A percentile compares a stretch with the other conserved stretches of the same genome.
Conservation (phyloP, 1,140 invertebrate genomes). For the Aleiodes sp. region DNA sequence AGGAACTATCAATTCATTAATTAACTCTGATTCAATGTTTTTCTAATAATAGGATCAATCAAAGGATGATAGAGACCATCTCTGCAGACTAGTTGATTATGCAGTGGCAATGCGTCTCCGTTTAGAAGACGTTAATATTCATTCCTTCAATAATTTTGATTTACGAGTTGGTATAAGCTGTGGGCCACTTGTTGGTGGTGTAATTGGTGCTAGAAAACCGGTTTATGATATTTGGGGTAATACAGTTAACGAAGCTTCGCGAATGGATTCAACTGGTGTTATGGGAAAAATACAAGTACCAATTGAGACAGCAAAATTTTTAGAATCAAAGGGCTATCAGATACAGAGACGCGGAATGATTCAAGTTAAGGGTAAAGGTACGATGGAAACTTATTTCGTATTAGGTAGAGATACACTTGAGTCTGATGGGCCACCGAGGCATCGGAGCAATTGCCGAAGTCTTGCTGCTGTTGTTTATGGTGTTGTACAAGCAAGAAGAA, state of each 20-base stretch:
- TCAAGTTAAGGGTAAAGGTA: constrained; percentile 93
- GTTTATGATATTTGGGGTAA: constrained; percentile 99
- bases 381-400: constrained; percentile 95
- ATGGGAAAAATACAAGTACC: constrained; percentile 90
- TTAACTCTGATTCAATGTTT: not conserved
- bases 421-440: constrained; percentile 66
- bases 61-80: constrained; percentile 75
- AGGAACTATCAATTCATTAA: not conserved
- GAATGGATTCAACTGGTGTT: constrained; percentile 91
- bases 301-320: constrained; percentile 80
- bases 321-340: constrained; percentile 77
- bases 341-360: constrained; percentile 82
- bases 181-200: constrained; percentile 94
- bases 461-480: constrained; percentile 89
- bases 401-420: constrained; percentile 69
- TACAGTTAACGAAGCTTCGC: constrained; percentile 94
- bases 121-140: constrained; percentile 91
- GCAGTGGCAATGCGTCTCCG: constrained; percentile 91
- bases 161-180: constrained; percentile 94
- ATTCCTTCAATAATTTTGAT: constrained; percentile 98
- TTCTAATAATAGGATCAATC: constrained; percentile 62
- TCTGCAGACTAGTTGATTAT: constrained; percentile 91
- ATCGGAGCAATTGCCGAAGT: constrained; percentile 78
- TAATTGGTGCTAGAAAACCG: constrained; percentile 96
- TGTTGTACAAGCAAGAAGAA: constrained; percentile 77